A percentile compares a stretch with the other conserved stretches of the same genome.
phyloP scores from a whole-genome alignment of 2,113 vertebrate species.

The Hemiscyllium ocellatum region DNA sequence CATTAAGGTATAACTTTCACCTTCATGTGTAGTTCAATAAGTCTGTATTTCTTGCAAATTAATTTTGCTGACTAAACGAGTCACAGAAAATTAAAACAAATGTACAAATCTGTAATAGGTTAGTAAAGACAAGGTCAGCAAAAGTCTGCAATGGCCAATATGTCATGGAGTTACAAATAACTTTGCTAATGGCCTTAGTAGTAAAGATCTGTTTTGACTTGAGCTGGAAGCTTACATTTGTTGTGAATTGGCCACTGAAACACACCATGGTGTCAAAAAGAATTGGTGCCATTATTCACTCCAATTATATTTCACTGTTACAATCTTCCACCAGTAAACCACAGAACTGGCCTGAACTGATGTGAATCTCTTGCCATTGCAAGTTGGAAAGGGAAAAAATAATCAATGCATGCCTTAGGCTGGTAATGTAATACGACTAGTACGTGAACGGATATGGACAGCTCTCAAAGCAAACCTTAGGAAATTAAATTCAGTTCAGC shows the following conservation, averaged over 20 bases:
- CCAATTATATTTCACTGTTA: background rate
- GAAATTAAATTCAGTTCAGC: background rate
- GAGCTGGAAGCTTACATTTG: background rate
- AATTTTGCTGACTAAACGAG: constrained; percentile 12
- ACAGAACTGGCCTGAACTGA: background rate
- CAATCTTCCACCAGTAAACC: background rate
- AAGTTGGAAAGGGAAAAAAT: background rate
- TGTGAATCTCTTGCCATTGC: background rate
- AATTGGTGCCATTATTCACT: constrained; percentile 27
- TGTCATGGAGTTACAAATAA: constrained; percentile 19
- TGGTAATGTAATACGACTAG: background rate
- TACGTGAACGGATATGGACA: background rate
- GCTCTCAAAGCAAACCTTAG: background rate
- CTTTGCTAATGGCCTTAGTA: background rate
- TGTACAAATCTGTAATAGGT: constrained; percentile 16
- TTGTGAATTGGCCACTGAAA: constrained; percentile 14
- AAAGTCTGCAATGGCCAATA: background rate
- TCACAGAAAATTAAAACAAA: constrained; percentile 30
- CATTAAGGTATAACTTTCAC: constrained; percentile 31
- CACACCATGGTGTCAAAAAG: background rate
- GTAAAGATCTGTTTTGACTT: constrained; percentile 8
- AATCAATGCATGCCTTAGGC: background rate
- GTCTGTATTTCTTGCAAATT: constrained; percentile 14
- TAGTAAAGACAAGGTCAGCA: constrained; percentile 9
- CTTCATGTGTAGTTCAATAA: constrained; percentile 25